phyloP scores from a whole-genome alignment of 2,797 vertebrate genomes.

The Alcedo quadribrachys region DNA sequence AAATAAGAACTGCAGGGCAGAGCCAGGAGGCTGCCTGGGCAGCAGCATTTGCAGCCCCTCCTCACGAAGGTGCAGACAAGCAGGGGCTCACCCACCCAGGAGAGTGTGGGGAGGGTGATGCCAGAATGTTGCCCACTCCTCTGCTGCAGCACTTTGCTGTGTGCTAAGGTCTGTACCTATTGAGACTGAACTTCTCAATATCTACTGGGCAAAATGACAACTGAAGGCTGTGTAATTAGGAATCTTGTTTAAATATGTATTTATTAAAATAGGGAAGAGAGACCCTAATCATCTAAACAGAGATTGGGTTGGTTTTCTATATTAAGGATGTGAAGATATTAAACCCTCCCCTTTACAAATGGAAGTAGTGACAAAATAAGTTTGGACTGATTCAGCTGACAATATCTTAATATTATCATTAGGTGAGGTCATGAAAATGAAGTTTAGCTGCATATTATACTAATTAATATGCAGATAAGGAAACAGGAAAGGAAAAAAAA shows the following conservation, averaged over 20 bases:
- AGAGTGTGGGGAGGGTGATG: accelerated
- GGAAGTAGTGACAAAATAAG: neutral
- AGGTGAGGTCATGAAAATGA: neutral
- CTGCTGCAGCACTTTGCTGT: accelerated
- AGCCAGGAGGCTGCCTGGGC: neutral
- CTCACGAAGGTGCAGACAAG: neutral
- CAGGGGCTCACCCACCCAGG: neutral
- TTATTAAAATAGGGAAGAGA: neutral
- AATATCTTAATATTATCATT: neutral
- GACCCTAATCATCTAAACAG: neutral
- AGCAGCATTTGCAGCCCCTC: neutral
- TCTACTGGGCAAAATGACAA: neutral
- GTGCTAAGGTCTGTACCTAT: neutral
- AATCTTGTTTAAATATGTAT: neutral
- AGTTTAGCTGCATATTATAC: neutral
- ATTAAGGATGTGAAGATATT: neutral
- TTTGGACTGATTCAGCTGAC: neutral
- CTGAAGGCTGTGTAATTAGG: neutral
- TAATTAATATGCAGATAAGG: neutral
- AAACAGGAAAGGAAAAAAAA: neutral
- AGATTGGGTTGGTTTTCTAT: neutral
- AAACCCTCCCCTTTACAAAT: neutral
- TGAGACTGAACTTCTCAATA: neutral
- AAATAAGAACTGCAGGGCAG: neutral
- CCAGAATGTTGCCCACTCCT: neutral